These are phyloP conservation scores for Amblyopsis hoosieri DNA, from an alignment of 2,797 vertebrate species.

Conservation along the genomic window DNA sequence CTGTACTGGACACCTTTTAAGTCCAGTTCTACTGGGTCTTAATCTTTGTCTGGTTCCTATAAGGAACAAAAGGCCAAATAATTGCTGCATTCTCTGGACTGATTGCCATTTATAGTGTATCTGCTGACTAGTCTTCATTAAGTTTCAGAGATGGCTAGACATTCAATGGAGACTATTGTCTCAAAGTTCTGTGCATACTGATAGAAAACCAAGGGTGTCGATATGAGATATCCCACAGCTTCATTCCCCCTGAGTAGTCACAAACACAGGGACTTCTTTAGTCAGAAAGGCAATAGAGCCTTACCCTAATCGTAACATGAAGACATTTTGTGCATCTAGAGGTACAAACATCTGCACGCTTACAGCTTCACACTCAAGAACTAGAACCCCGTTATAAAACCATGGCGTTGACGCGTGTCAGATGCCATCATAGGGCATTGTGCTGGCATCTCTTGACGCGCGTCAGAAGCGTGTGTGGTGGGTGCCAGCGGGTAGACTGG, in stretches of 20 bases:
- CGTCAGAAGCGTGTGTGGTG: too few species aligned
- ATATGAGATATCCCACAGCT: background rate
- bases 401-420: too few species aligned
- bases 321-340: background rate
- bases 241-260: background rate
- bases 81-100: background rate
- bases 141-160: background rate
- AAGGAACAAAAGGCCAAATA: background rate
- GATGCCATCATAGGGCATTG: too few species aligned
- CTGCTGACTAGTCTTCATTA: background rate
- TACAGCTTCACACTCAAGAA: too few species aligned
- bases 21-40: constrained; percentile 2
- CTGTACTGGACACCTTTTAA: background rate
- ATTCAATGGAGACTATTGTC: background rate
- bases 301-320: background rate
- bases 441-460: too few species aligned
- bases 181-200: background rate
- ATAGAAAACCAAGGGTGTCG: background rate
- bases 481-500: too few species aligned
- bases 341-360: too few species aligned
- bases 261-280: background rate
- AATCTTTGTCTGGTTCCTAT: background rate
- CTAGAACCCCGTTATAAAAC: too few species aligned
- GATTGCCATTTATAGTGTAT: too few species aligned
- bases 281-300: background rate